Percentiles rank a stretch among this genome's conserved stretches.
These are phyloP conservation scores for Catagonus wagneri DNA, from an alignment of 2,113 vertebrate species.

Conservation along the genomic window DNA sequence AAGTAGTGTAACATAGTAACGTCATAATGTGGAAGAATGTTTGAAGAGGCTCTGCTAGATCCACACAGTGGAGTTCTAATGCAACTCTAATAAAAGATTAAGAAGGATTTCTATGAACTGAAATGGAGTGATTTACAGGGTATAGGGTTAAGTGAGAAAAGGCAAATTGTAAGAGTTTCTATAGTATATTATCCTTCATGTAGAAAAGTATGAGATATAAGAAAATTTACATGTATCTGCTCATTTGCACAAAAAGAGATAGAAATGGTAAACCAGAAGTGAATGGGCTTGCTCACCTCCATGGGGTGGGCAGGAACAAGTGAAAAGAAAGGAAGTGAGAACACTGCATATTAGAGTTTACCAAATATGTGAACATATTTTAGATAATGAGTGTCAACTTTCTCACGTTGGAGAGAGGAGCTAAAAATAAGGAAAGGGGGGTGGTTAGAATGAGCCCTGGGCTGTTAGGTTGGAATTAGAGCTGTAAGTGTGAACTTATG, in stretches of 20 bases:
- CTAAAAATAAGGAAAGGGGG: slow-evolving; percentile 19
- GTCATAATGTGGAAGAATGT: background rate
- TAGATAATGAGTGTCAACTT: background rate
- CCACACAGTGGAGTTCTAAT: background rate
- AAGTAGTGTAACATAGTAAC: background rate
- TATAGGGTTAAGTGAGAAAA: slow-evolving; percentile 1
- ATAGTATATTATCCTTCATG: background rate
- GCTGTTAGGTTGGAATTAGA: slow-evolving; percentile 23
- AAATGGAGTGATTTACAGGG: background rate
- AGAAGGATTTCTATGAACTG: background rate
- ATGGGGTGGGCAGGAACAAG: background rate
- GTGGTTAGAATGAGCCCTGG: background rate
- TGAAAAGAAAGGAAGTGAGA: background rate
- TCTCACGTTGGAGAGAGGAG: background rate
- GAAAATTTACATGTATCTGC: background rate
- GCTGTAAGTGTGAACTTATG: background rate
- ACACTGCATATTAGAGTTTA: background rate
- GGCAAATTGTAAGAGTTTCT: background rate
- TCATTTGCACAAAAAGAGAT: slow-evolving; percentile 24
- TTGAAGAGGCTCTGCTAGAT: background rate
- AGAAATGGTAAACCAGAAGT: slow-evolving; percentile 32
- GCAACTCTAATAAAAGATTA: background rate
- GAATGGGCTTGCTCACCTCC: background rate
- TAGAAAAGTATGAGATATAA: background rate
- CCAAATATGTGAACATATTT: background rate